Evolutionary conservation across 2,888 invertebrate species (phyloP), one percentile per base, ranked within the genome.

Genomic region (Syrista parreyssii): DNA sequence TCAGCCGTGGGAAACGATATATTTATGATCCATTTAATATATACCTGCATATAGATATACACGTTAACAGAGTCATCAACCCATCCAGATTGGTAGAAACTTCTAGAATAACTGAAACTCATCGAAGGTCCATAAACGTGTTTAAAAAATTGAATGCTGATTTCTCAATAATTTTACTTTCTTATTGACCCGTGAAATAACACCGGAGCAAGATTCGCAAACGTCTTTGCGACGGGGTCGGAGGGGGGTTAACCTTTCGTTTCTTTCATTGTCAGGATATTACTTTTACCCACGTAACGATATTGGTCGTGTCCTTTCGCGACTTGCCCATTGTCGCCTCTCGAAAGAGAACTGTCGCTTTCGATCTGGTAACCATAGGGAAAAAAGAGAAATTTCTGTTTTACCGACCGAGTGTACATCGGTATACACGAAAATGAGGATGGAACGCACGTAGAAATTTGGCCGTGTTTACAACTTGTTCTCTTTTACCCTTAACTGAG

Each of bases 1-100:
- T 71, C 71, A 71, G 71, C 31, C 71, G 71, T 71, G 71, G 71
- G 71, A 71, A 71, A 55, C 15, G 6, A 55, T 55, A 55, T 55
- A 23, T 9, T 6, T 55, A 55, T 23, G 40, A 55, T 55, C 0
- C 6, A 55, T 23, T 15, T 15, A 55, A 4, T 9, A 9, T 55
- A 23, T 9, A 55, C 23, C 6, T 23, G 15, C 6, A 6, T 23
- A 40, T 55, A 23, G 40, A 55, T 34, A 34, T 34, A 34, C 34
- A 9, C 6, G 34, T 34, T 9, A 34, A 34, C 34, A 34, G 4
- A 34, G 34, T 9, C 6, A 34, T 34, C 34, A 34, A 34, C 6
- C 1, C 34, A 34, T 55, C 9, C 1, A 55, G 40, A 9, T 23
- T 1, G 12, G 15, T 15, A 4, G 4, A 40, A 40, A 40, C 40